Evolutionary conservation across 1,140 invertebrate species (phyloP).

Genomic region (Diorhabda carinulata): DNA sequence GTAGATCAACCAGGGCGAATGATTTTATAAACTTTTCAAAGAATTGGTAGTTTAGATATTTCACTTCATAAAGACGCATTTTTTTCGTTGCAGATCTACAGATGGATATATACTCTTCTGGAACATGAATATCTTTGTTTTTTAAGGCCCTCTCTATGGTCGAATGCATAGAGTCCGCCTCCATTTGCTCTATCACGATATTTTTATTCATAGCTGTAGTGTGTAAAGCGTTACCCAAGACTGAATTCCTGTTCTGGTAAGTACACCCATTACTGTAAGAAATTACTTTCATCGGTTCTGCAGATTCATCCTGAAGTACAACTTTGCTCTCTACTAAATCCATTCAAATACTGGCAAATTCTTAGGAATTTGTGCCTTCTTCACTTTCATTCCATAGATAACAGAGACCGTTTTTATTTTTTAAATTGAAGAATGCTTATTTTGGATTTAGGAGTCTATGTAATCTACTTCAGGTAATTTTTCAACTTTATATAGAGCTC

Average conservation of each 20-base stretch:
- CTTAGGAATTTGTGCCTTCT: constrained; percentile 8
- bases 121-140: constrained; percentile 13
- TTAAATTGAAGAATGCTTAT: constrained; percentile 21
- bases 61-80: constrained; percentile 9
- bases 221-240: no score
- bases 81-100: constrained; percentile 7
- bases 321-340: constrained; percentile 8
- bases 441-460: constrained; percentile 28
- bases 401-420: constrained; percentile 6
- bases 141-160: constrained; percentile 16
- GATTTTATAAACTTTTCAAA: constrained; percentile 14
- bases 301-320: background rate
- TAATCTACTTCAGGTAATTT: background rate
- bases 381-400: no score
- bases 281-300: constrained; percentile 10
- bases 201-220: constrained; percentile 1
- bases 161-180: constrained; percentile 22
- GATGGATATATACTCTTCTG: constrained; percentile 7
- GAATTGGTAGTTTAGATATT: constrained; percentile 10
- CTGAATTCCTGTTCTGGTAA: no score
- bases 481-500: constrained; percentile 14
- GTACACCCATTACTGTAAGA: constrained; percentile 19
- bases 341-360: constrained; percentile 14
- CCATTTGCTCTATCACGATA: constrained; percentile 22
- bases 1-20: constrained; percentile 21